Conservation (phyloP, 2,797 vertebrate genomes). For the Megaceryle alcyon region DNA sequence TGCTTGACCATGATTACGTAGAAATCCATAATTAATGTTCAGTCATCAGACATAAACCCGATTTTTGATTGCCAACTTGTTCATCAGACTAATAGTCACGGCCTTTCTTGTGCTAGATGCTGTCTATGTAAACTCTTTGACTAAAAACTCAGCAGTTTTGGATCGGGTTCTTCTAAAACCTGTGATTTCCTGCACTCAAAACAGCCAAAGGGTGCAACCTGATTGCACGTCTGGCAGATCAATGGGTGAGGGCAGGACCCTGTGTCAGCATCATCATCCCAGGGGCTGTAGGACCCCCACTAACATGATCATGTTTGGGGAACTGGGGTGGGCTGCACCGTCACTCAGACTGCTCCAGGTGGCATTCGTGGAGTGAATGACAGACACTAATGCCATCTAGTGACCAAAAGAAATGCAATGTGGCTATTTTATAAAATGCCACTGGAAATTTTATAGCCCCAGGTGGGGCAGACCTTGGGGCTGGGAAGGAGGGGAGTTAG, state of each 20-base stretch:
- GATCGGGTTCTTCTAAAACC: background rate
- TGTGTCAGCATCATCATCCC: background rate
- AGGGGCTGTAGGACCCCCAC: background rate
- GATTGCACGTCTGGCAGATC: rapidly evolving
- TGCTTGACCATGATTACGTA: background rate
- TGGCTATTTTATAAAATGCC: background rate
- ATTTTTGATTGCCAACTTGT: background rate
- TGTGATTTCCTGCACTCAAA: rapidly evolving
- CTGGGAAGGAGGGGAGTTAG: background rate
- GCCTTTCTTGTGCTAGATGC: background rate
- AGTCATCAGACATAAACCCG: background rate
- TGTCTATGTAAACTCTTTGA: background rate
- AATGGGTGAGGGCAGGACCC: background rate
- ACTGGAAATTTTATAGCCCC: background rate
- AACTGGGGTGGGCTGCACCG: rapidly evolving
- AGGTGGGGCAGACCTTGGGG: background rate
- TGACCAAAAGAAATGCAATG: background rate
- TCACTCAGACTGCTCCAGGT: background rate
- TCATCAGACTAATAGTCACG: background rate
- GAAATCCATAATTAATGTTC: background rate
- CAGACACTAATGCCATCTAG: constrained; percentile 52
- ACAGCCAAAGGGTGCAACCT: background rate
- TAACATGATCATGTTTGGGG: rapidly evolving
- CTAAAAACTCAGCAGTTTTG: background rate
- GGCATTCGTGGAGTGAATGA: background rate